Base-by-base conservation (phyloP, 2,797 vertebrate genomes). In the Manis pentadactyla region DNA sequence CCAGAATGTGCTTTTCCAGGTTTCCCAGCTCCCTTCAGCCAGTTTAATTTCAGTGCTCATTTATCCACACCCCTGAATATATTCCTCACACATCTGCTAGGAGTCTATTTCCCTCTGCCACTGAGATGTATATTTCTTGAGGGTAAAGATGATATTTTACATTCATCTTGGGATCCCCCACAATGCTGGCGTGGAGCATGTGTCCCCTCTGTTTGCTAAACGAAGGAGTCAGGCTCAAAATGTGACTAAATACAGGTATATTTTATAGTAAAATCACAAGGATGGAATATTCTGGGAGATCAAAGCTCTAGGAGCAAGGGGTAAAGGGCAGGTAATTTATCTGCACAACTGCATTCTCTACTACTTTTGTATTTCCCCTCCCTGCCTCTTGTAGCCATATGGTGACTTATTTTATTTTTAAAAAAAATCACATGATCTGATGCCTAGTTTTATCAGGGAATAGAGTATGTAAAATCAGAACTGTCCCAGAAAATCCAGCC, bases 401-500 rank as follows among this genome's bases (percentile, higher is more conserved):
- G n/a, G 90, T 29, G 51, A 74, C 57, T 15, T 15, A 73, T 79
- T 74, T 94, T 64, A 46, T 74, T 94, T 59, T 34, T 9, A 63
- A 34, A 46, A 82, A 87, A 71, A 7, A 69, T 39, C 77, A 25
- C n/a, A 29, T 17, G 39, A 49, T 31, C 53, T 31, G 69, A 95
- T 4, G 13, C 37, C 31, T 23, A 27, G 49, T 71, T 79, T 90
- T 29, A 81, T 61, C 68, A 68, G 23, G 74, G 23, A 88, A 79
- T 1, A 73, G 71, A 78, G 59, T 39, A 59, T 49, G 31, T 78
- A 59, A 95, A 83, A 63, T 51, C 81, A 51, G 86, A 92, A 88
- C 17, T 57, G 37, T 68, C 51, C 71, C 83, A 90, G 86, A 82
- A 95, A 95, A 93, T 31, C 25, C 2, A 83, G 69, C 4, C 79